A percentile compares a stretch with the other conserved stretches of the same genome.
Conservation (phyloP, 2,113 vertebrate genomes). For the Oxyura jamaicensis region DNA sequence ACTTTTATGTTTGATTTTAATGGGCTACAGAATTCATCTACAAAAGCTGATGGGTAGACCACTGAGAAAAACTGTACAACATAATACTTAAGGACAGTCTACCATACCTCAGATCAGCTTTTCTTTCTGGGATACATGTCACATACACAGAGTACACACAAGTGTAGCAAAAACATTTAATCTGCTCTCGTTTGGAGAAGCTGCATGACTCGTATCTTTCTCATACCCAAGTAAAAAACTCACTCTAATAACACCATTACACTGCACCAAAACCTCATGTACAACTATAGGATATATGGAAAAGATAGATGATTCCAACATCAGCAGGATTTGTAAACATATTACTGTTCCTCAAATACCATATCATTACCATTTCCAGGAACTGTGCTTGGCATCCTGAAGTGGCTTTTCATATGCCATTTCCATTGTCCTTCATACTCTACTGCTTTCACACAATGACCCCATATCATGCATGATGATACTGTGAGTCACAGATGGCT, state of each 20-base stretch:
- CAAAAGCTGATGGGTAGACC: neutral
- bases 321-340: neutral
- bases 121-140: neutral
- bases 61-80: neutral
- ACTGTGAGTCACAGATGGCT: constrained; percentile 11
- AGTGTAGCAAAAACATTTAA: constrained; percentile 1
- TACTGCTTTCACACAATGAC: constrained; percentile 31
- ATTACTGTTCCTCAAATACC: neutral
- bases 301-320: neutral
- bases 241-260: constrained; percentile 19
- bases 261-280: constrained; percentile 6
- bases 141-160: neutral
- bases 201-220: constrained; percentile 41
- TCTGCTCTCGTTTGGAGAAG: constrained; percentile 12
- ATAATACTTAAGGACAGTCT: neutral
- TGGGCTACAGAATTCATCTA: neutral
- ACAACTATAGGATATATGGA: neutral
- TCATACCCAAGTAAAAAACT: constrained; percentile 36
- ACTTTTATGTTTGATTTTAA: neutral
- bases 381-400: neutral
- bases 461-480: constrained; percentile 13
- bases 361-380: constrained; percentile 1
- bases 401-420: neutral
- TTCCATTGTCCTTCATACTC: constrained; percentile 6
- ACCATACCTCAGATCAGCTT: neutral